Base-by-base conservation (phyloP, 2,113 vertebrate genomes). In the Bambusicola thoracicus region DNA sequence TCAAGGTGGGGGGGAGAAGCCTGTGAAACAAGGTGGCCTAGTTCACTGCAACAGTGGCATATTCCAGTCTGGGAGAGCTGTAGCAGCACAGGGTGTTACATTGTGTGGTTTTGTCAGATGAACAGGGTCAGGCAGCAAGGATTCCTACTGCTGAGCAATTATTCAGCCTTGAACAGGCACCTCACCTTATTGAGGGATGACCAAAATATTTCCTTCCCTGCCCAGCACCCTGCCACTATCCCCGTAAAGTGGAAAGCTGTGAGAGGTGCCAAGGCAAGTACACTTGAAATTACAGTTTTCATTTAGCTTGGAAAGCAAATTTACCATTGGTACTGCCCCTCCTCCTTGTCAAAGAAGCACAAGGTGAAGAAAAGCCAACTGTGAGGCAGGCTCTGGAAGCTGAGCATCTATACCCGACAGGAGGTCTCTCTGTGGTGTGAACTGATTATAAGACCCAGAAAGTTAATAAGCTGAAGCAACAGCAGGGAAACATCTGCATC, bases 391-490 rank as follows among this genome's bases (percentile, higher is more conserved):
- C 43, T 76, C 38, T 70, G 0, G 0, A 78, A 87, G 87, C 89
- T 85, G 67, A 91, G 34, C 67, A 40, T 59, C 81, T 69, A 1
- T 67, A 46, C 68, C 68, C 40, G 51, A 79, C 85, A 80, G 85
- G 84, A 95, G 91, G 87, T 46, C 75, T 73, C 72, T 85, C 77
- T 40, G 67, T 77, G 72, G 81, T 83, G 85, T 43, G 73, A 90
- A 77, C 69, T 87, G 80, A 83, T 95, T 92, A 90, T 96, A 93
- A 95, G 75, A 78, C 80, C 36, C 38, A 9, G 55, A 85, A 86
- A 82, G 32, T 21, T 73, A 53, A 32, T 43, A 69, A 41, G 69
- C 48, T 48, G 51, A 2, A 27, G 36, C 34, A 46, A 43, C 1
- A 43, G 46, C 1, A 90, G 61, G 38, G 72, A 87, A 48, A 13